Evolutionary conservation across 2,113 vertebrate species (phyloP).

Genomic region (Nothocercus nigrocapillus): DNA sequence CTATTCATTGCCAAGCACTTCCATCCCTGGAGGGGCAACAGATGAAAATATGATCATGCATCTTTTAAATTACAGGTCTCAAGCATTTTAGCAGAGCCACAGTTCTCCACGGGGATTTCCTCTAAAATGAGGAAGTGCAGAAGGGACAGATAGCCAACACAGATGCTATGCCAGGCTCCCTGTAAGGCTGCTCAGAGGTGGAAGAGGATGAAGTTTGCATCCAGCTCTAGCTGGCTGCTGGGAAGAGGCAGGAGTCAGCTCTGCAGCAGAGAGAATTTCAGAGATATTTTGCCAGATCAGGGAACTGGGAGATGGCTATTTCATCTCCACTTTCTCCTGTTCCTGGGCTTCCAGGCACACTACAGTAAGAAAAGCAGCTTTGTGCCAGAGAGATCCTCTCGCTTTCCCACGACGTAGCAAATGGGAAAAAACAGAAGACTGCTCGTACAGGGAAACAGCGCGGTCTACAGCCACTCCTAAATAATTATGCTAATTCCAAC

Average conservation of each 20-base stretch:
- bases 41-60: too few relatives aligned
- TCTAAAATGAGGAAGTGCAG: not conserved
- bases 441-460: not conserved
- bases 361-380: not conserved
- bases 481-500: not conserved
- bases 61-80: not conserved
- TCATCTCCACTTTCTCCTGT: too few relatives aligned
- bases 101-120: not conserved
- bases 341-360: not conserved
- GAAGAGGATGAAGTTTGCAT: not conserved
- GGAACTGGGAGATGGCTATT: not conserved
- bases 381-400: not conserved
- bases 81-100: not conserved
- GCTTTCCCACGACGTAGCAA: not conserved
- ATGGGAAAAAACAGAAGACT: not conserved
- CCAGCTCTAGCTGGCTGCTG: not conserved
- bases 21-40: not conserved
- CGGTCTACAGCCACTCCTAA: not conserved
- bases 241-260: not conserved
- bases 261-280: not conserved
- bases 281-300: not conserved
- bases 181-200: not conserved
- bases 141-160: not conserved
- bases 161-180: not conserved
- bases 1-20: not conserved